Percentiles rank a stretch among this genome's conserved stretches.
phyloP scores from a whole-genome alignment of 1,140 invertebrate species.

The Mercenaria mercenaria region DNA sequence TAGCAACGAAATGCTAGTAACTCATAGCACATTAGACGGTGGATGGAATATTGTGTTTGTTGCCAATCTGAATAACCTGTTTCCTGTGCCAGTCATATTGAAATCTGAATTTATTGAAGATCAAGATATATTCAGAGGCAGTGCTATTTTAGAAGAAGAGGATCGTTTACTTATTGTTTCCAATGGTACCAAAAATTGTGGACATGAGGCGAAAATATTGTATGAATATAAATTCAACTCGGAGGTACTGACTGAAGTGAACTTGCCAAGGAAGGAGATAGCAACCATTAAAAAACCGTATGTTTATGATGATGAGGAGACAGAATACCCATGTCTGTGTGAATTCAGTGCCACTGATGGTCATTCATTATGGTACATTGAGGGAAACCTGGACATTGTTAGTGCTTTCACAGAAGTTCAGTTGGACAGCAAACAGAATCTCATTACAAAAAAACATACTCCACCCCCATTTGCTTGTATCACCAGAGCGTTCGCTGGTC shows the following conservation, averaged over 20 bases:
- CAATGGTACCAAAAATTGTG: slow-evolving; percentile 52
- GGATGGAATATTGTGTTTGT: slow-evolving; percentile 54
- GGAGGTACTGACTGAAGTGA: not conserved
- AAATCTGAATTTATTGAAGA: slow-evolving; percentile 56
- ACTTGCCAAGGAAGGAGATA: not conserved
- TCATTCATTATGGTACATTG: slow-evolving; percentile 50
- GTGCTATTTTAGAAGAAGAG: slow-evolving; percentile 28
- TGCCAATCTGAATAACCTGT: slow-evolving; percentile 31
- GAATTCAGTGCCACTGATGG: slow-evolving; percentile 38
- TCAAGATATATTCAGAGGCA: slow-evolving; percentile 46
- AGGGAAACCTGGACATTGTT: slow-evolving; percentile 55
- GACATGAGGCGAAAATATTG: slow-evolving; percentile 21
- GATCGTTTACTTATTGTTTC: slow-evolving; percentile 43
- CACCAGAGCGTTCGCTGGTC: slow-evolving; percentile 50
- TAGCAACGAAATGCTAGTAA: slow-evolving; percentile 54
- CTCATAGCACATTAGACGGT: slow-evolving; percentile 51
- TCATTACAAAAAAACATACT: not conserved
- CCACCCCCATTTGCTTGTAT: slow-evolving; percentile 56
- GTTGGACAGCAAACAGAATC: not conserved
- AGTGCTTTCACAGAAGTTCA: slow-evolving; percentile 32
- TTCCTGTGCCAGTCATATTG: slow-evolving; percentile 40
- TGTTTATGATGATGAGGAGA: slow-evolving; percentile 40
- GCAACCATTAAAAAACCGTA: slow-evolving; percentile 22
- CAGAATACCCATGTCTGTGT: slow-evolving; percentile 43
- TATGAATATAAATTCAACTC: slow-evolving; percentile 60